Conservation (phyloP, 2,113 vertebrate genomes). For the Pyxicephalus adspersus region DNA sequence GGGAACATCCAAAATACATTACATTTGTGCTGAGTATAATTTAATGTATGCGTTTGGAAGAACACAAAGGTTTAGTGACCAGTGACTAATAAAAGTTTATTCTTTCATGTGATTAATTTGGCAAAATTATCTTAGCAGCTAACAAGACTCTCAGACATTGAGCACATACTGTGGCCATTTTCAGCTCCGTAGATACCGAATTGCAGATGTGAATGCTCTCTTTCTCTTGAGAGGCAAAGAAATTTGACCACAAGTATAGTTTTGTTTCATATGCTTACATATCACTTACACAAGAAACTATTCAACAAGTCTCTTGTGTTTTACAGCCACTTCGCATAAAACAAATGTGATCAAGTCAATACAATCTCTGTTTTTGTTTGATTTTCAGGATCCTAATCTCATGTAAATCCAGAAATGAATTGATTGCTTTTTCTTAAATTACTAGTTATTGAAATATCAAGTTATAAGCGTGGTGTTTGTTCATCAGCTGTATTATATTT, state of each 20-base stretch:
- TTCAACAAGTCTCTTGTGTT: constrained; percentile 47
- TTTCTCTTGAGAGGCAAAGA: constrained; percentile 32
- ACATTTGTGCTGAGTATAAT: constrained; percentile 50
- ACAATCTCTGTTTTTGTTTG: background rate
- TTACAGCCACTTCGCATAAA: constrained; percentile 44
- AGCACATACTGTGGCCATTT: constrained; percentile 6
- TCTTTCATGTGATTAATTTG: constrained; percentile 56
- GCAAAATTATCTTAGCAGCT: constrained; percentile 43
- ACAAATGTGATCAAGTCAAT: background rate
- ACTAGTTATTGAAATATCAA: no score
- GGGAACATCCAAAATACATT: constrained; percentile 51
- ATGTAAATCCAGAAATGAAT: no score
- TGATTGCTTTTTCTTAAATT: no score
- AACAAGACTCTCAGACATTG: constrained; percentile 33
- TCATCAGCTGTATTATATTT: no score
- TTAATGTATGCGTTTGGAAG: constrained; percentile 49
- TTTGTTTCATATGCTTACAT: constrained; percentile 41
- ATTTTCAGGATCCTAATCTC: no score
- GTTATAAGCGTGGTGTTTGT: no score
- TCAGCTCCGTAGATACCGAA: constrained; percentile 27
- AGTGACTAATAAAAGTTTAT: constrained; percentile 54
- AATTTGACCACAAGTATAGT: constrained; percentile 48
- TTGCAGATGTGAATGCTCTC: constrained; percentile 51
- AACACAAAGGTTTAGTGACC: constrained; percentile 40
- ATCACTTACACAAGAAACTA: constrained; percentile 53